A percentile compares a stretch with the other conserved stretches of the same genome.
Conservation (phyloP, 1,140 invertebrate species). For the Drosophila ogumai region DNA sequence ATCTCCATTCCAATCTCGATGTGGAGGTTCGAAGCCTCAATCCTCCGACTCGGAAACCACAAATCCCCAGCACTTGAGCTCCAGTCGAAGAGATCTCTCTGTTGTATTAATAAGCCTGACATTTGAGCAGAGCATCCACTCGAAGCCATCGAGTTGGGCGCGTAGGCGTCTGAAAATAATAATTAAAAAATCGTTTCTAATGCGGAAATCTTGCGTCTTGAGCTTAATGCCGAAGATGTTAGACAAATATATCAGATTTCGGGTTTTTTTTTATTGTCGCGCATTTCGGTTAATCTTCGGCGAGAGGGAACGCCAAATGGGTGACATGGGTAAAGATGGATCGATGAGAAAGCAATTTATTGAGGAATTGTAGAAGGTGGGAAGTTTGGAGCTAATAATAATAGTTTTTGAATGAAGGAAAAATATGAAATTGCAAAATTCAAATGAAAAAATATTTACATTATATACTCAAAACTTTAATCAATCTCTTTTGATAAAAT, state of each 20-base stretch:
- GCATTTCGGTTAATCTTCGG: slow-evolving; percentile 33
- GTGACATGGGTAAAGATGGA: slow-evolving; percentile 48
- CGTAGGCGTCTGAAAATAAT: slow-evolving; percentile 79
- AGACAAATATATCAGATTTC: slow-evolving; percentile 82
- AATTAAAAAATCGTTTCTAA: slow-evolving; percentile 78
- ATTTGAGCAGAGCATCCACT: slow-evolving; percentile 68
- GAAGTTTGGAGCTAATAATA: background rate
- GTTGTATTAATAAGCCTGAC: slow-evolving; percentile 77
- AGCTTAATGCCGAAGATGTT: slow-evolving; percentile 79
- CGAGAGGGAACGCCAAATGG: slow-evolving; percentile 19
- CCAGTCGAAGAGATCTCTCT: slow-evolving; percentile 31
- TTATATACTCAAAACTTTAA: background rate
- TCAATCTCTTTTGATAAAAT: background rate
- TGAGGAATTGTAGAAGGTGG: background rate
- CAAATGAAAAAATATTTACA: background rate
- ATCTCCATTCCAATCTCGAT: slow-evolving; percentile 38
- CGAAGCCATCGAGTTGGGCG: slow-evolving; percentile 40
- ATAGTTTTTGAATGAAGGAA: background rate
- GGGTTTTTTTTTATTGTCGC: slow-evolving; percentile 34
- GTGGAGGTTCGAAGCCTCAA: slow-evolving; percentile 18
- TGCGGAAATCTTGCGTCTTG: slow-evolving; percentile 72
- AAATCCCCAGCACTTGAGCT: slow-evolving; percentile 56
- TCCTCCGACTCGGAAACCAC: slow-evolving; percentile 21
- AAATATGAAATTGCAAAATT: background rate
- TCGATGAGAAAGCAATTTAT: slow-evolving; percentile 42